Base-by-base conservation (phyloP, 2,113 vertebrate species). In the Cryptomyrus ogoouensis region DNA sequence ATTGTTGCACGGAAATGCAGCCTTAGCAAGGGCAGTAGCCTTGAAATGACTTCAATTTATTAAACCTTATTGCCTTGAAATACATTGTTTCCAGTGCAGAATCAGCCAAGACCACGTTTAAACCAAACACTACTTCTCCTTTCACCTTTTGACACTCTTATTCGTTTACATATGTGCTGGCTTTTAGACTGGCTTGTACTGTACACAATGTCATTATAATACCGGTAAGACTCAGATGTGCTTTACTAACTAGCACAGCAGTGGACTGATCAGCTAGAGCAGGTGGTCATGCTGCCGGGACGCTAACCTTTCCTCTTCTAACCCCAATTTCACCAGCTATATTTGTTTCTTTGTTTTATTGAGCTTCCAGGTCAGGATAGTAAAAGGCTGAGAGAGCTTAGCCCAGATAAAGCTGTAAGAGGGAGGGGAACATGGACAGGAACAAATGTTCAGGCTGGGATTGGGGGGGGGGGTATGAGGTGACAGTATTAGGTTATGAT, bases 271-370 rank as follows among this genome's bases (percentile, higher is more conserved):
- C 24, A 21, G 31, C 13, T 31, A 21, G 21, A 47, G 17, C 19
- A 62, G 52, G 10, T 4, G 35, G 8, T 44, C 24, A 21, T 19
- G 50, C 19, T 56, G 47, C 24, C 13, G 8, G 77, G 77, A 42
- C 9, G 0, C 17, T 88, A 46, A 2, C 3, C 87, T 52, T 83
- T 88, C 10, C 31, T 66, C 27, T 35, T 83, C 80, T 83, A 35
- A 49, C 10, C 19, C 27, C 74, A 46, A 35, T 66, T 35, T 46
- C 15, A 21, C 90, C 89, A 87, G 89, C n/a, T 88, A 84, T 90
- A 90, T 80, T 91, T 90, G 92, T 87, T 83, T 70, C 77, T 58
- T 19, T 93, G 46, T 94, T 94, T 90, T 94, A 95, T 95, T 94
- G 95, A 95, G 92, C 93, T 93, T 90, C 93, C 92, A 93, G 91